These are phyloP conservation scores for Calephelis nemesis DNA, from an alignment of 1,140 invertebrate genomes.

Conservation along the genomic window DNA sequence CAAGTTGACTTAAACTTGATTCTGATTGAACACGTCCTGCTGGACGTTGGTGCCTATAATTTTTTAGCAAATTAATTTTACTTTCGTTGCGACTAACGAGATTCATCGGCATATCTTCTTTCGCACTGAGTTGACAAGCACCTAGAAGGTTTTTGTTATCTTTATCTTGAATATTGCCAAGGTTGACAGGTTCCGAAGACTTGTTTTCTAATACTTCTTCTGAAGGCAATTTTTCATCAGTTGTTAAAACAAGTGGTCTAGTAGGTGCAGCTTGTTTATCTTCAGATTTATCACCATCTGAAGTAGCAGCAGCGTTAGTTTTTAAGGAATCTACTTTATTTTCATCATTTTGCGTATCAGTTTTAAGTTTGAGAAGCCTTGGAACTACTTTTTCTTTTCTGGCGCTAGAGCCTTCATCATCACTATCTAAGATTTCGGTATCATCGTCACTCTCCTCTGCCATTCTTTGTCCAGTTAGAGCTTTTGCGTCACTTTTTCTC, in stretches of 20 bases:
- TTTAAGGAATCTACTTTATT: slow-evolving; percentile 27
- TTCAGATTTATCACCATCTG: slow-evolving; percentile 22
- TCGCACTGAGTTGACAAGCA: slow-evolving; percentile 27
- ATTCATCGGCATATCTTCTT: slow-evolving; percentile 35
- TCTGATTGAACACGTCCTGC: slow-evolving; percentile 50
- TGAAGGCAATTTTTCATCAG: slow-evolving; percentile 69
- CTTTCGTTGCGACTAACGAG: slow-evolving; percentile 48
- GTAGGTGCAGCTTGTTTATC: slow-evolving; percentile 20
- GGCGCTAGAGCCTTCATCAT: slow-evolving; percentile 48
- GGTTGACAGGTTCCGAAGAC: slow-evolving; percentile 29
- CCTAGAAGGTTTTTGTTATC: slow-evolving; percentile 19
- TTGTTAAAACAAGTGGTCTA: slow-evolving; percentile 58
- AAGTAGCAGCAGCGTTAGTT: slow-evolving; percentile 28
- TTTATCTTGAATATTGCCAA: slow-evolving; percentile 12
- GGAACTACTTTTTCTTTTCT: slow-evolving; percentile 14
- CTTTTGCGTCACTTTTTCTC: slow-evolving; percentile 47
- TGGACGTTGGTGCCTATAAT: slow-evolving; percentile 72
- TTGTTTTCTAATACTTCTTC: slow-evolving; percentile 65
- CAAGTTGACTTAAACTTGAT: slow-evolving; percentile 68
- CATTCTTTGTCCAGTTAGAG: slow-evolving; percentile 32
- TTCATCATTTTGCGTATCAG: slow-evolving; percentile 27
- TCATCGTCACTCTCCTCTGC: slow-evolving; percentile 47
- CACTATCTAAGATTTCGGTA: slow-evolving; percentile 67
- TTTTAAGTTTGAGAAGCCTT: slow-evolving; percentile 4
- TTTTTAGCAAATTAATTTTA: slow-evolving; percentile 74